Evolutionary conservation across 2,113 vertebrate genomes (phyloP).

Genomic region (Ochotona princeps): DNA sequence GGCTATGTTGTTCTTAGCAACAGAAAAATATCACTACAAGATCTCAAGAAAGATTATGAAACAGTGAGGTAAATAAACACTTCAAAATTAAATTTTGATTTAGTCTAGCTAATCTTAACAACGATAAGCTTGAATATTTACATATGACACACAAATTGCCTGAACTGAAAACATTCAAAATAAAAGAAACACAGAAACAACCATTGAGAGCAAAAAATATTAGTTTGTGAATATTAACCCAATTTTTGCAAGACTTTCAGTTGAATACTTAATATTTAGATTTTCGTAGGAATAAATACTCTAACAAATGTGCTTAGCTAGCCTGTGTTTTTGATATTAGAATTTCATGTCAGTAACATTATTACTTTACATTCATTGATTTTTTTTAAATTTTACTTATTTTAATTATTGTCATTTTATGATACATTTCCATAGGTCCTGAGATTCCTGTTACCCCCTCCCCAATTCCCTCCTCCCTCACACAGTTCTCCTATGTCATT

Average conservation of each 20-base stretch:
- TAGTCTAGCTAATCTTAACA: too few species aligned
- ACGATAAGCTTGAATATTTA: too few species aligned
- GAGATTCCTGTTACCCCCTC: too few species aligned
- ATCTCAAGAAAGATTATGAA: neutral
- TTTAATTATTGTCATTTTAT: too few species aligned
- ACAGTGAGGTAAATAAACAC: neutral
- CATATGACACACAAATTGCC: too few species aligned
- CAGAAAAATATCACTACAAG: neutral
- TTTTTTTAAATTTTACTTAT: too few species aligned
- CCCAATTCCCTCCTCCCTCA: too few species aligned
- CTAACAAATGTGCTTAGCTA: neutral
- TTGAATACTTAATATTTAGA: too few species aligned
- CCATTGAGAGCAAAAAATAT: neutral
- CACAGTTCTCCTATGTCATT: too few species aligned
- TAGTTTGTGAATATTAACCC: neutral
- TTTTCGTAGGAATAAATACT: too few species aligned
- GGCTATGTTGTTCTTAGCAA: neutral
- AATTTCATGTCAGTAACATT: neutral
- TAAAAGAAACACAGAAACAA: neutral
- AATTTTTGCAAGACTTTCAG: too few species aligned
- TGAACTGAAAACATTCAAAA: neutral
- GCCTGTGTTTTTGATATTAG: neutral
- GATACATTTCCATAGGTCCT: too few species aligned
- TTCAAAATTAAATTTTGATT: neutral
- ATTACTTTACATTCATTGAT: slow-evolving; percentile 8